Percentiles rank a stretch among this genome's conserved stretches.
phyloP scores from a whole-genome alignment of 2,888 invertebrate species.

The Drosophila rubida region DNA sequence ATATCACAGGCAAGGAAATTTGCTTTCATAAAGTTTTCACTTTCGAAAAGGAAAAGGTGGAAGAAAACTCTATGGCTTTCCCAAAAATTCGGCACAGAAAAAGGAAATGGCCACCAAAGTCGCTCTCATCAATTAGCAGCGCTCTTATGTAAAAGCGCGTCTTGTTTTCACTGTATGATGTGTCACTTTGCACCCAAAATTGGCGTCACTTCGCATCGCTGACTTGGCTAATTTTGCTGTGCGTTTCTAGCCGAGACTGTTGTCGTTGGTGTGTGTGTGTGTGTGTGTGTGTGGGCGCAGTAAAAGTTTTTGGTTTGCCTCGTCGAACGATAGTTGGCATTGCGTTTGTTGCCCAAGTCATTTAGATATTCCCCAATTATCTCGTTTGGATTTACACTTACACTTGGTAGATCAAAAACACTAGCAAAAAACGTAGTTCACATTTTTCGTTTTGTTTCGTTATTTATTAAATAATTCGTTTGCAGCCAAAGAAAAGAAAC shows the following conservation, averaged over 20 bases:
- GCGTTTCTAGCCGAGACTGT: neutral
- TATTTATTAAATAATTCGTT: constrained; percentile 34
- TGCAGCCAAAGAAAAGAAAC: constrained; percentile 20
- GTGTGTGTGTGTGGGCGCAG: constrained; percentile 8
- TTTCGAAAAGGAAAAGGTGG: neutral
- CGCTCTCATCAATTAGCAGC: neutral
- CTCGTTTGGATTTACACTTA: constrained; percentile 35
- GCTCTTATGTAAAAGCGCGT: neutral
- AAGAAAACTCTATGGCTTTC: neutral
- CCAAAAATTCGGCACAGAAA: neutral
- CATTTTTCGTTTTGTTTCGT: constrained; percentile 24
- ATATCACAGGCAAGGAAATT: neutral
- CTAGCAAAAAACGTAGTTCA: constrained; percentile 22
- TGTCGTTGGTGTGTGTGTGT: neutral
- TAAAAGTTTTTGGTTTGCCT: constrained; percentile 15
- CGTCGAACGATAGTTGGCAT: constrained; percentile 57
- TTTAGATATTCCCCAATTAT: constrained; percentile 18
- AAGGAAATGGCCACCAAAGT: neutral
- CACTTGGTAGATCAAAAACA: constrained; percentile 18
- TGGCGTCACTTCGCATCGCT: constrained; percentile 56
- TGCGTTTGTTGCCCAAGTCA: constrained; percentile 59
- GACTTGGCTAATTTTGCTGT: constrained; percentile 61
- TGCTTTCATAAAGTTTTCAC: neutral
- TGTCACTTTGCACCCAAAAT: constrained; percentile 19
- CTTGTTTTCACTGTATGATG: constrained; percentile 1